Evolutionary conservation across 2,888 invertebrate species (phyloP).

Genomic region (Erebia palarica): DNA sequence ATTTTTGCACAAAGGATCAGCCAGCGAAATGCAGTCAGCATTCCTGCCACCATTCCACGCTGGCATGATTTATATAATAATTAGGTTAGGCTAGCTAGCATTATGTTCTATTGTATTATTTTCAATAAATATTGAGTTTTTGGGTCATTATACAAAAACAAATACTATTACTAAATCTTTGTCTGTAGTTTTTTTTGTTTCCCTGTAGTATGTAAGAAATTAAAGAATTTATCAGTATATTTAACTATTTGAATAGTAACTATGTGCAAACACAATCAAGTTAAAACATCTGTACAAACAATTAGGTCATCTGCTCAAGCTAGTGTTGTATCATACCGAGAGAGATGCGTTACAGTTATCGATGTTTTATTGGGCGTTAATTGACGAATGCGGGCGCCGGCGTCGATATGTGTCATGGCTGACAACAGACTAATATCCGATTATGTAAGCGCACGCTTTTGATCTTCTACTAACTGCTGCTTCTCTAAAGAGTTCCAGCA

Average conservation of each 20-base stretch:
- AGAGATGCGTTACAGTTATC: conserved; percentile 45
- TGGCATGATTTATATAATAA: too few species aligned
- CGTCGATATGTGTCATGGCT: conserved; percentile 51
- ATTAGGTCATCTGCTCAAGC: conserved; percentile 39
- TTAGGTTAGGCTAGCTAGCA: too few species aligned
- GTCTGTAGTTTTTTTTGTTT: too few species aligned
- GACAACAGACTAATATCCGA: conserved; percentile 40
- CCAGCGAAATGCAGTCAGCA: too few species aligned
- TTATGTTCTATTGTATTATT: too few species aligned
- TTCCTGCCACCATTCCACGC: too few species aligned
- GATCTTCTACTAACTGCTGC: neutral
- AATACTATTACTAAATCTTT: too few species aligned
- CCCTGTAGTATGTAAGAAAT: too few species aligned
- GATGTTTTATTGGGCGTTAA: conserved; percentile 63
- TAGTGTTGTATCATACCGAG: conserved; percentile 31
- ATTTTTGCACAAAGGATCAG: too few species aligned
- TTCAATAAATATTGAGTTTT: too few species aligned
- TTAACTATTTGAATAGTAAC: neutral
- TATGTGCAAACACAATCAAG: conserved; percentile 1
- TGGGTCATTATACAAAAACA: too few species aligned
- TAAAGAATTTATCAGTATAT: too few species aligned
- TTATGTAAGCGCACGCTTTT: conserved; percentile 25
- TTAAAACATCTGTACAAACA: conserved; percentile 17
- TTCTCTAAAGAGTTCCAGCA: neutral
- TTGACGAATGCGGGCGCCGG: conserved; percentile 61